Base-by-base conservation (phyloP, 2,113 vertebrate genomes). In the Stigmatopora nigra region DNA sequence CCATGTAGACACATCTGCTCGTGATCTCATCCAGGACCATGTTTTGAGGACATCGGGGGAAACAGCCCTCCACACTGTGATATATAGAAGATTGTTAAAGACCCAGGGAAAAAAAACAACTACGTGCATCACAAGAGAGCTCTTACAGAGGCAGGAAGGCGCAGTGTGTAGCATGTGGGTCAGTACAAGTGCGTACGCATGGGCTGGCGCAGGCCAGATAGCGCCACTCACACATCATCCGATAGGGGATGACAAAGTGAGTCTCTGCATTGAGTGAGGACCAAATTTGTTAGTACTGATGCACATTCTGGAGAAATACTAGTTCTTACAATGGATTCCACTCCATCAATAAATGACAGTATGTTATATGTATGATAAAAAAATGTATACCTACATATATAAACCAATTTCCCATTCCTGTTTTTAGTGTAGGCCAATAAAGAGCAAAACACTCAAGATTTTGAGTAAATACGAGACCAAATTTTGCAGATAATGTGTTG, bases 21-120 rank as follows among this genome's bases (percentile, higher is more conserved):
- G 96, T 98, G 80, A 95, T 69, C 68, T 99, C 97, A 89, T 99
- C 97, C 36, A 99, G 91, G 60, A 99, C 90, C 97, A 99, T 97
- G 70, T 88, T 88, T 84, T 90, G 94, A 53, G 97, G 96, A 82
- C 97, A 99, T 51, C 93, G 91, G 0, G 95, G 95, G 78, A 98
- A 93, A 79, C 97, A 99, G 80, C 97, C 97, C 88, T 99, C 97
- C 75, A 97, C 93, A 53, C 97, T 98, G 83, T 60, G 87, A 84
- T 17, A 78, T 22, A 72, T 56, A 81, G 17, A 65, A 78, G 44
- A 6, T 14, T 0, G 56, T 58, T 69, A 73, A 38, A 80, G 59
- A n/a, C 25, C 22, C 11, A 41, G 25, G 35, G n/a, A 16, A 72
- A 25, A 57, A 62, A 11, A n/a, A 1, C 65, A 56, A 45, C 38